phyloP scores from a whole-genome alignment of 2,113 vertebrate species.

The Lepus americanus region DNA sequence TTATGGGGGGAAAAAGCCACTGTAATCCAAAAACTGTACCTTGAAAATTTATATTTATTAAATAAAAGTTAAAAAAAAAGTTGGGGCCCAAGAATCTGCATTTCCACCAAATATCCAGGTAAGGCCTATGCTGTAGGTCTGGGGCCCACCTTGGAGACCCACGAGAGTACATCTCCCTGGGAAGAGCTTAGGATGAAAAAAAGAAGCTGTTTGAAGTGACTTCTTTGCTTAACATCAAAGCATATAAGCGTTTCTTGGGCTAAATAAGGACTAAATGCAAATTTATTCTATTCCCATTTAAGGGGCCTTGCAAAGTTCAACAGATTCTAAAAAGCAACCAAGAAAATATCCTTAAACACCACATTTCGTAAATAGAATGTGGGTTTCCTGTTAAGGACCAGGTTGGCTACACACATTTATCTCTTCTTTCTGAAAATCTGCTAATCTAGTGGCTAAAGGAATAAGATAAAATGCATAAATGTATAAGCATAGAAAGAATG shows the following conservation, averaged over 20 bases:
- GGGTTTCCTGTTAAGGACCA: conserved; percentile 59
- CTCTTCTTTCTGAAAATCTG: conserved; percentile 44
- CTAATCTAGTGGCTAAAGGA: conserved; percentile 36
- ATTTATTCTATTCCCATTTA: conserved; percentile 41
- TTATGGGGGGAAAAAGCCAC: no score
- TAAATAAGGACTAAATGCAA: not conserved
- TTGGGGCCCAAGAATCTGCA: not conserved
- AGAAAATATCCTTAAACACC: conserved; percentile 52
- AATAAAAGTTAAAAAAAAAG: no score
- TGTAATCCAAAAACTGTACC: not conserved
- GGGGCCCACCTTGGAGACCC: not conserved
- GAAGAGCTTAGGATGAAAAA: not conserved
- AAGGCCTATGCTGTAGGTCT: not conserved
- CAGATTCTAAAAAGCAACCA: conserved; percentile 58
- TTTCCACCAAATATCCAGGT: not conserved
- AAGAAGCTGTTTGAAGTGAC: not conserved
- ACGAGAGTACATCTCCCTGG: not conserved
- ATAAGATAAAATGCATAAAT: not conserved
- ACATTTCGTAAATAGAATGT: conserved; percentile 21
- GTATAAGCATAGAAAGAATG: not conserved
- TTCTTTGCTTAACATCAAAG: conserved; percentile 57
- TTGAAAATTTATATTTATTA: no score
- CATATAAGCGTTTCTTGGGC: conserved; percentile 15
- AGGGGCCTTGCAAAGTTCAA: conserved; percentile 21
- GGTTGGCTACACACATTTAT: conserved; percentile 46